Base-by-base conservation (phyloP, 2,888 invertebrate genomes). In the Perithous albicinctus region DNA sequence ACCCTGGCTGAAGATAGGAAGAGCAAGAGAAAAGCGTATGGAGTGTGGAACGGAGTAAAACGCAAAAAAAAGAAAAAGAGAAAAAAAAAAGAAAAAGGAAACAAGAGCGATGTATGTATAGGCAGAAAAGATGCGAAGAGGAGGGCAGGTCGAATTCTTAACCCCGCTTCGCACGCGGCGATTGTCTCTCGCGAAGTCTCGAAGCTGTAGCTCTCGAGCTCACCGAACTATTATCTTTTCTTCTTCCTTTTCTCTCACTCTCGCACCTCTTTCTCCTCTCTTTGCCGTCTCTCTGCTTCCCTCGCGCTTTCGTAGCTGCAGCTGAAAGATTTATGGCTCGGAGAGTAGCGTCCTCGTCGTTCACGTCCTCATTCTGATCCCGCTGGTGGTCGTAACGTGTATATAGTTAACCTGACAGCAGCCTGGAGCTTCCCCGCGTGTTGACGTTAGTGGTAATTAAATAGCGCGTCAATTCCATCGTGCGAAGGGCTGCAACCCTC, bases 401-500 rank as follows among this genome's bases (percentile, higher is more conserved):
- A 41, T 8, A 23, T 48, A 48, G 18, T 10, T 7, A 18, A 7
- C 4, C 20, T 8, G 15, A 1, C 8, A 7, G 8, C 38, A 59
- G 66, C 18, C 51, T 18, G 41, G 46, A 46, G 72, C 43, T 15
- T 15, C 15, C 18, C 38, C 35, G 56, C 41, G 18, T 81, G 83
- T 85, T 85, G 85, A 85, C 85, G 87, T 86, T 79, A 80, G 87
- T 87, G 87, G 85, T 88, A 88, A 89, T 89, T 88, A 88, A 89
- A 89, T 87, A 78, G 72, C 76, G 72, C 76, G 78, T 85, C 86
- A 82, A 85, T 87, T 86, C 83, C 84, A 80, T 85, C 84, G 43
- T 84, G 78, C 74, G 82, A 78, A 84, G 83, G 80, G 82, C 77
- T 5, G 35, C 63, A 59, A 41, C 56, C 61, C 43, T 48, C 66